phyloP scores from a whole-genome alignment of 1,140 invertebrate genomes.

The Helicorthomorpha holstii region DNA sequence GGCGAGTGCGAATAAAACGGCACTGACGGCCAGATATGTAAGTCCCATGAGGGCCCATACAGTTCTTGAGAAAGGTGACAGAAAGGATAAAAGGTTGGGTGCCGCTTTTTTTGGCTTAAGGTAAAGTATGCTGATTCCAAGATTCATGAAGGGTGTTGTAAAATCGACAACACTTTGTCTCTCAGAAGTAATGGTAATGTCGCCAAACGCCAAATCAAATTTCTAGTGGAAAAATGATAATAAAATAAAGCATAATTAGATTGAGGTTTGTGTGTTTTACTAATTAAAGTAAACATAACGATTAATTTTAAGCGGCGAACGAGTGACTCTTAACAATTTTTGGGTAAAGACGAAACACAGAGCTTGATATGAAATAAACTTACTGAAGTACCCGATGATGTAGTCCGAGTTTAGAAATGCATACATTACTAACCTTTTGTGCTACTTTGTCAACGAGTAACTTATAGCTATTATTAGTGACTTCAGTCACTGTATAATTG shows the following conservation, averaged over 20 bases:
- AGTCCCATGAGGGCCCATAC: conserved; percentile 29
- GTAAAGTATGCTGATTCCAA: conserved; percentile 33
- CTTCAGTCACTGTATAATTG: neutral
- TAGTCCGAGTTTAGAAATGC: neutral
- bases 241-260: no score
- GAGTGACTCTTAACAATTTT: no score
- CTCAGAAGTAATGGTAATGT: conserved; percentile 34
- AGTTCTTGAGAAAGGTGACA: conserved; percentile 27
- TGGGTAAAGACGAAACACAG: no score
- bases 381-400: no score
- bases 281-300: no score
- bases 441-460: neutral
- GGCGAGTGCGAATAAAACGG: conserved; percentile 27
- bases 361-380: no score
- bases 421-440: no score
- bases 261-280: no score
- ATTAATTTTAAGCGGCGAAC: no score
- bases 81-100: conserved; percentile 25
- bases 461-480: neutral
- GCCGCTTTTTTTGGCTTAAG: conserved; percentile 22
- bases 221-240: neutral
- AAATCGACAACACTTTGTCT: conserved; percentile 34
- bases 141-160: conserved; percentile 37
- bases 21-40: conserved; percentile 27
- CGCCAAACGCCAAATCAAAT: conserved; percentile 25